Base-by-base conservation (phyloP, 2,888 invertebrate species). In the Galeruca laticollis region DNA sequence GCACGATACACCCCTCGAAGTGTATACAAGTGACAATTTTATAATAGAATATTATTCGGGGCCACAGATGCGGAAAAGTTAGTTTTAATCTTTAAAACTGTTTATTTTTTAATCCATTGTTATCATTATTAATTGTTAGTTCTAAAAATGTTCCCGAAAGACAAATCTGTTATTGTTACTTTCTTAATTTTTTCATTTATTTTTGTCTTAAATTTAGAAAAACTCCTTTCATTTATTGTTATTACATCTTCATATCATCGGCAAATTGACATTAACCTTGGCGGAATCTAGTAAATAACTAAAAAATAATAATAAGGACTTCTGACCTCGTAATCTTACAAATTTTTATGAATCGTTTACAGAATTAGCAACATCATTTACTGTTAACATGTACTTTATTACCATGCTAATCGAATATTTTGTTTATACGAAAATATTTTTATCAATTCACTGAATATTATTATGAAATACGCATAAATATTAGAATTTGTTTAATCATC, bases 341-440 rank as follows among this genome's bases (percentile, higher is more conserved):
- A 26, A 15, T 57, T 33, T 26, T n/a, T 13, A 56, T 56, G 8
- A 56, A 56, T 56, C 31, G 31, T 31, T 31, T 26, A 6, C 31
- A 56, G 60, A 64, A 60, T 60, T 64, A 64, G 49, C 47, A 54
- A 60, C 43, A 49, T 26, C 52, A 43, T 40, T n/a, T 40, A n/a
- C n/a, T 40, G 40, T 40, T 40, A n/a, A 40, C n/a, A n/a, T 40
- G 40, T 40, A 40, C 11, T 13, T 40, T 40, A n/a, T 40, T n/a
- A 40, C 5, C n/a, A n/a, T 40, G 13, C n/a, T n/a, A 40, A 40
- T 40, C 1, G 6, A n/a, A n/a, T n/a, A 15, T n/a, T 47, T 18
- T 47, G 0, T 1, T 18, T 9, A 15, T 9, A 2, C 15, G 1
- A 18, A 47, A 47, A 47, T 47, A 47, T 47, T 47, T 47, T 47